Base-by-base conservation (phyloP, 2,113 vertebrate genomes). In the Spea multiplicata region DNA sequence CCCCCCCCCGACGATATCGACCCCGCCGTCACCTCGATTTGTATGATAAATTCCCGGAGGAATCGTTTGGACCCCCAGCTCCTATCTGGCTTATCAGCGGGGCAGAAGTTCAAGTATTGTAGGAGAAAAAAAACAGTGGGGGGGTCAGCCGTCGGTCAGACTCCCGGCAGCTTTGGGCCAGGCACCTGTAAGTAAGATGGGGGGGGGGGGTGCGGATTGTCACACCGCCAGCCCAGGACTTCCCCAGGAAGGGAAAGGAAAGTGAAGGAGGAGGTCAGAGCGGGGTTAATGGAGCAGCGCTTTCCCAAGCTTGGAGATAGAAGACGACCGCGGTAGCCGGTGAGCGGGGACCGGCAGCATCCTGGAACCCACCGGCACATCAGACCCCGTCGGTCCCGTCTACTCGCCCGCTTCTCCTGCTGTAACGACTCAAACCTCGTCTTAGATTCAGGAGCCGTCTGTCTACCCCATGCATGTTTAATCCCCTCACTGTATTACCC, bases 21-120 rank as follows among this genome's bases (percentile, higher is more conserved):
- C 92, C 92, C 91, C 86, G 86, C 89, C 84, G 88, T 93, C 92
- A 90, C 92, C 92, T 89, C 85, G 44, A 79, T 89, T 12, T 91
- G 91, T 91, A 91, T 91, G 91, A 90, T 83, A 88, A 88, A 90
- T 91, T 91, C 91, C 91, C 91, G 88, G 89, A 90, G 91, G 92
- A 91, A 91, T 90, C 86, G 86, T 90, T 88, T 89, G 88, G 85
- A 89, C 91, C 89, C 84, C 89, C 88, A 78, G 82, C 90, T 90
- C 87, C 66, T 90, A 89, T 91, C 90, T 89, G 88, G 86, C 91
- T 93, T 94, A 93, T 94, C 92, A 89, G 90, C 86, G 78, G 88
- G 90, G 87, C 91, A 91, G 87, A 66, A 92, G 91, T 93, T 93
- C 89, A 90, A 75, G 53, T 88, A 91, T 92, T 91, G 91, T 91